These are phyloP conservation scores for Prochilodus magdalenae DNA, from an alignment of 2,113 vertebrate species.

Conservation along the genomic window DNA sequence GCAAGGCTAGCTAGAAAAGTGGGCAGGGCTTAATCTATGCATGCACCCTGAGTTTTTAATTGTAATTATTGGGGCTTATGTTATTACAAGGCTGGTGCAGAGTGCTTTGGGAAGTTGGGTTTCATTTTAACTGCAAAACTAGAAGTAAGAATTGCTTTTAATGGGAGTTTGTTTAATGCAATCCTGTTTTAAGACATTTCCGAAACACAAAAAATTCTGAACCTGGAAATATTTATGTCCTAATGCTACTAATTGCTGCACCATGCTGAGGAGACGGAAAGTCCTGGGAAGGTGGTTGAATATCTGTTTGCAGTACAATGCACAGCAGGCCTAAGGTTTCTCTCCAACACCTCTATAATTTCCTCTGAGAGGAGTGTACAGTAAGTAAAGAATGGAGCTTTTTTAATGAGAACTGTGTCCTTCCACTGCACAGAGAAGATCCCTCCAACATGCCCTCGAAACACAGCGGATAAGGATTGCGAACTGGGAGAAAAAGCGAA, in stretches of 20 bases:
- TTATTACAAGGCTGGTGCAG: too few species aligned
- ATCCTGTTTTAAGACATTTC: too few species aligned
- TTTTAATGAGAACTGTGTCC: conserved; percentile 4
- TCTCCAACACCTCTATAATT: not conserved
- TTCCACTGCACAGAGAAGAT: not conserved
- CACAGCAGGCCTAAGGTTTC: not conserved
- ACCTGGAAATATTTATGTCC: too few species aligned
- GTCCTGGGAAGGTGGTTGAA: not conserved
- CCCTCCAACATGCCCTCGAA: not conserved
- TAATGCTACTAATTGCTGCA: not conserved
- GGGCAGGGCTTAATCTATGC: too few species aligned
- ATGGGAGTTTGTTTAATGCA: too few species aligned
- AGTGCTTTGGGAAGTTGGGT: too few species aligned
- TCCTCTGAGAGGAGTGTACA: not conserved
- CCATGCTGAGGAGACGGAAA: not conserved
- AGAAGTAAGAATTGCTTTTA: too few species aligned
- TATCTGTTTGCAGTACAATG: conserved; percentile 22
- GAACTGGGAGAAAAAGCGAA: conserved; percentile 23
- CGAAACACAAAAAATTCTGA: too few species aligned
- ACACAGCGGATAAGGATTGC: not conserved
- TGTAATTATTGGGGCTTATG: too few species aligned
- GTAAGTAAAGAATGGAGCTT: not conserved
- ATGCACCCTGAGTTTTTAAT: too few species aligned
- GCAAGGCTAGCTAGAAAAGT: too few species aligned
- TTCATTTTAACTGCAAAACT: too few species aligned